phyloP scores from a whole-genome alignment of 2,888 invertebrate genomes.

The Chymomyza amoena region DNA sequence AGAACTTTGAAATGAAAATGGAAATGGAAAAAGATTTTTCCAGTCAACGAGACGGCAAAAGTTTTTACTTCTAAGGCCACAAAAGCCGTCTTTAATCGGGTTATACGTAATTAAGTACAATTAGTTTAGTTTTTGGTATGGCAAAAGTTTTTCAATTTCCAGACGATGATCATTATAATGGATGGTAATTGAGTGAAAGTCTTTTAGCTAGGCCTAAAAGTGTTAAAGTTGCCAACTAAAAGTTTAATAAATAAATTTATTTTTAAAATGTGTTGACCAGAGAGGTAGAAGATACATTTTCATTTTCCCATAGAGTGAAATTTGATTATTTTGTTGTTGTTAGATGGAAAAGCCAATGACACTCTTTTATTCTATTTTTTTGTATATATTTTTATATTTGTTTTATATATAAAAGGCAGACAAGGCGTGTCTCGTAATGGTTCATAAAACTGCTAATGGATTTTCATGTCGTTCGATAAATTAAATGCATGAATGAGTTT shows the following conservation, averaged over 20 bases:
- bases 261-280: background rate
- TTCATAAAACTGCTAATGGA: background rate
- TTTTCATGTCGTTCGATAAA: background rate
- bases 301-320: no score
- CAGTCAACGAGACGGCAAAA: background rate
- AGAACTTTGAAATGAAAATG: background rate
- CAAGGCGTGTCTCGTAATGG: background rate
- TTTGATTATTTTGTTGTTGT: no score
- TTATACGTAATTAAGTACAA: background rate
- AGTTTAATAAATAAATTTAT: background rate
- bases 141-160: background rate
- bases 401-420: background rate
- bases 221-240: background rate
- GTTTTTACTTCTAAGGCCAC: background rate
- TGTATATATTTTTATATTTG: background rate
- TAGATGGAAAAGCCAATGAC: background rate
- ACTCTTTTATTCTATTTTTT: background rate
- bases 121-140: background rate
- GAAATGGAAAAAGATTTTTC: background rate
- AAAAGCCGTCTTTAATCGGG: background rate
- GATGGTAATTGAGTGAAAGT: background rate
- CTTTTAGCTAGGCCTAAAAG: background rate
- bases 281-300: no score
- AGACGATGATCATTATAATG: background rate
- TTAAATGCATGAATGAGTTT: background rate